Evolutionary conservation across 2,113 vertebrate genomes (phyloP), one percentile per base, ranked within the genome.

Genomic region (Daubentonia madagascariensis): DNA sequence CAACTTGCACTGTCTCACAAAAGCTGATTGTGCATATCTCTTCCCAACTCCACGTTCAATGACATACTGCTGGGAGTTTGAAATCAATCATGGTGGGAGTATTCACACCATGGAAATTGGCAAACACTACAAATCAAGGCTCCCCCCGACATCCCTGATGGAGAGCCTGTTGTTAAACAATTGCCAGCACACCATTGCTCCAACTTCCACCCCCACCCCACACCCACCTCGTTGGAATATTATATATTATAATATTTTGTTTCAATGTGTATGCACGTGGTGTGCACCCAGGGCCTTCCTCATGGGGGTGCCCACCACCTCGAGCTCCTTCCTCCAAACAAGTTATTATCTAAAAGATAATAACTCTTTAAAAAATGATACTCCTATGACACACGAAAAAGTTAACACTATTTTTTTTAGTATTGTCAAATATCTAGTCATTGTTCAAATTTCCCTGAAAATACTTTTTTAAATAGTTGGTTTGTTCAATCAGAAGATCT

Each of bases 401-500:
- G 37, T 75, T 73, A 32, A 78, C 43, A 40, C 30, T 63, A 45
- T 35, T 67, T 48, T 57, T 92, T 76, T 32, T 2, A 45, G 35
- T 43, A 45, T 43, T 63, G n/a, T 70, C 23, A 83, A 84, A 70
- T 76, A 81, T 43, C 52, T 8, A 63, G 12, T 65, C 4, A 28
- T 40, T 75, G 35, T 90, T 93, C 35, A 67, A 28, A 52, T 84
- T 84, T 90, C 52, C 45, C 76, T 79, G 32, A 48, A 3, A n/a
- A 59, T 59, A 43, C n/a, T 75, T 48, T 85, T 65, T 23, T 50
- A 65, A 17, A 30, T 16, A 35, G 5, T 67, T 37, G 48, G 7
- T 89, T 96, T 83, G 8, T 50, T 67, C 43, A 80, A 76, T 93
- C 45, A 63, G 32, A 65, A 83, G 28, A 23, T 73, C 43, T 96